Evolutionary conservation across 2,113 vertebrate genomes (phyloP).

Genomic region (Cyrtonyx montezumae): DNA sequence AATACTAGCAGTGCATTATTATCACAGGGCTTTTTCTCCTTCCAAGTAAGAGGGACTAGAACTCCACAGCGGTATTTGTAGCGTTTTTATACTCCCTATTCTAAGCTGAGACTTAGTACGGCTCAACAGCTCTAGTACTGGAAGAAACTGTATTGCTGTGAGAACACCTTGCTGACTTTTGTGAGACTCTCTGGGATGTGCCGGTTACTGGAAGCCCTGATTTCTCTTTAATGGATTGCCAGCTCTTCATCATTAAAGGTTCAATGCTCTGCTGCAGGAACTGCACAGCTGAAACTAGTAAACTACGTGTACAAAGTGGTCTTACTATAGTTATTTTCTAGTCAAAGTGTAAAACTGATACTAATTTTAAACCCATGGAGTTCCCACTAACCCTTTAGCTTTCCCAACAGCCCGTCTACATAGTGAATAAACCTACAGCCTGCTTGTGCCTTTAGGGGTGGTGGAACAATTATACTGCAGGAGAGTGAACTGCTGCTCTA

Average conservation of each 20-base stretch:
- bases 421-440: too few relatives aligned
- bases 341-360: not conserved
- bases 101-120: not conserved
- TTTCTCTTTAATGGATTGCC: not conserved
- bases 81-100: slow-evolving; percentile 18
- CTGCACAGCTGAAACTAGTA: not conserved
- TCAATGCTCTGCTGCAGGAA: not conserved
- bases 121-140: not conserved
- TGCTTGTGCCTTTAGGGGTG: not conserved
- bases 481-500: not conserved
- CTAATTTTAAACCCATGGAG: not conserved
- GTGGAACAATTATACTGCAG: not conserved
- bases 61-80: slow-evolving; percentile 18
- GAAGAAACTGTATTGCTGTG: not conserved
- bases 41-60: not conserved
- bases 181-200: not conserved
- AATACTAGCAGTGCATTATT: slow-evolving; percentile 1
- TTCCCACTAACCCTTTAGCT: not conserved
- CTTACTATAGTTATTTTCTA: not conserved
- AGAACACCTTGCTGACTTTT: not conserved
- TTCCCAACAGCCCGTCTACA: not conserved
- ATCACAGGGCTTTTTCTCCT: slow-evolving; percentile 3
- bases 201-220: not conserved
- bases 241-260: not conserved
- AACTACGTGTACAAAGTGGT: fast-evolving